phyloP scores from a whole-genome alignment of 2,888 invertebrate genomes.

The Bimastos eiseni region DNA sequence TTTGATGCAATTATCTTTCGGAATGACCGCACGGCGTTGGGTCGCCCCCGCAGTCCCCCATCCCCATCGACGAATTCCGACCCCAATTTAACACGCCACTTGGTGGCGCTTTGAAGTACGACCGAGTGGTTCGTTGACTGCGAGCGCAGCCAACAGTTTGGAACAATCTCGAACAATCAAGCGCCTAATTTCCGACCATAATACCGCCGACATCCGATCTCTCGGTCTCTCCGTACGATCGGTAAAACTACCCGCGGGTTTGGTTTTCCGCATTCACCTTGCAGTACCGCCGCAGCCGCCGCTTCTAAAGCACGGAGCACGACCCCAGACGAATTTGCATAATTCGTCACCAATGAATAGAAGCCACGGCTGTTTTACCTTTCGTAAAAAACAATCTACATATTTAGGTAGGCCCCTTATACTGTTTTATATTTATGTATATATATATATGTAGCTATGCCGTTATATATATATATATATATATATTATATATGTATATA shows the following conservation, averaged over 20 bases:
- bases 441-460: neutral
- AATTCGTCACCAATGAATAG: neutral
- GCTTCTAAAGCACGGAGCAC: neutral
- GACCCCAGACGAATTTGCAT: neutral
- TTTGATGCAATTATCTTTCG: slow-evolving; percentile 13
- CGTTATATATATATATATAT: neutral
- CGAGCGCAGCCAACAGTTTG: slow-evolving; percentile 18
- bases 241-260: neutral
- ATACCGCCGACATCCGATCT: slow-evolving; percentile 9
- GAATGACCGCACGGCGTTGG: slow-evolving; percentile 13
- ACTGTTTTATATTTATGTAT: neutral
- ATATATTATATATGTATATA: neutral
- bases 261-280: slow-evolving; percentile 6
- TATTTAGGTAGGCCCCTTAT: too few relatives aligned
- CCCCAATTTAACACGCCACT: slow-evolving; percentile 25
- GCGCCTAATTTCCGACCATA: slow-evolving; percentile 22
- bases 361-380: slow-evolving; percentile 13
- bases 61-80: slow-evolving; percentile 1
- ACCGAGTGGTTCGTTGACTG: neutral
- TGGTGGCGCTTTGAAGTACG: neutral
- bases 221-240: neutral
- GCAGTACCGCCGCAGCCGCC: neutral
- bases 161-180: slow-evolving; percentile 23
- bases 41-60: neutral
- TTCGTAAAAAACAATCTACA: neutral